These are phyloP conservation scores for Columba livia DNA, from an alignment of 2,113 vertebrate genomes.

Conservation along the genomic window DNA sequence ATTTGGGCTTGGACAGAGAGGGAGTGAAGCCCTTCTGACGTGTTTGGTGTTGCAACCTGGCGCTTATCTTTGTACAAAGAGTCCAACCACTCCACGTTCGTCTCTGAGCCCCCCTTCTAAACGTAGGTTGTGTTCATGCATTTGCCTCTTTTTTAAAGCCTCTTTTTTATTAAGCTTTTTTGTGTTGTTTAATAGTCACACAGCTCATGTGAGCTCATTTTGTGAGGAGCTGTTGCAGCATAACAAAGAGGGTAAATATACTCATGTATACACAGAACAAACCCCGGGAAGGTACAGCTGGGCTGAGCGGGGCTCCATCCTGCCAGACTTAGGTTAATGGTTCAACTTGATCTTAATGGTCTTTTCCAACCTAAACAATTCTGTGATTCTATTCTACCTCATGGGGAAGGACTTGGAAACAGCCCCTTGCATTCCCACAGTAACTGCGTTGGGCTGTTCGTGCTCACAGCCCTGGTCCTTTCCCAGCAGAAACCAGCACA, in stretches of 20 bases:
- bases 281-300: not conserved
- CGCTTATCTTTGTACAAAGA: slow-evolving; percentile 13
- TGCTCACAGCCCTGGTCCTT: not conserved
- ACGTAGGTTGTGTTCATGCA: not conserved
- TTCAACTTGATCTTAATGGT: no score
- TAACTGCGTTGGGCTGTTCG: fast-evolving
- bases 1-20: not conserved
- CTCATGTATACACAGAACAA: fast-evolving
- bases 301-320: not conserved
- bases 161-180: not conserved
- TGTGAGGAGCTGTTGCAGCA: fast-evolving
- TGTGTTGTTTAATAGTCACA: not conserved
- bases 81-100: not conserved
- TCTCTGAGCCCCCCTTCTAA: not conserved
- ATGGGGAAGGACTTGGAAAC: not conserved
- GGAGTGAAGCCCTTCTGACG: not conserved
- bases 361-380: no score
- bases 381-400: no score
- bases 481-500: not conserved
- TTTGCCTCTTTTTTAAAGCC: not conserved
- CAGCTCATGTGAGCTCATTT: not conserved
- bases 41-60: slow-evolving; percentile 13
- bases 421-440: not conserved
- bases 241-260: not conserved
- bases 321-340: not conserved